Base-by-base conservation (phyloP, 2,888 invertebrate genomes). In the Timema cristinae region DNA sequence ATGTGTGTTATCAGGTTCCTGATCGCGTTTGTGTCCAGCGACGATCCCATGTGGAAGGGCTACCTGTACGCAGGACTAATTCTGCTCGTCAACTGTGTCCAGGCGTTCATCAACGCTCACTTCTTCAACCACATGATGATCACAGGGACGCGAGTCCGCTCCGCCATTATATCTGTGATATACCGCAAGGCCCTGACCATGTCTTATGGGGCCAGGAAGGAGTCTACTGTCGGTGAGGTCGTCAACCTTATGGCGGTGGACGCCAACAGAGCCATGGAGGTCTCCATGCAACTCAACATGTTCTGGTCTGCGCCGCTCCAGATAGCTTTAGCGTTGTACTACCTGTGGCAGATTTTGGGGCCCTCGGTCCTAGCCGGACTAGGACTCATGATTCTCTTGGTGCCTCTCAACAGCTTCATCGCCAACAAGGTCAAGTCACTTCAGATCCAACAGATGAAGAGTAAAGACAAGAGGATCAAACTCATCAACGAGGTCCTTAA, bases 401-500 rank as follows among this genome's bases (percentile, higher is more conserved):
- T 63, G 13, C 63, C 63, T 6, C 47, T 63, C 9, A 63, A 63
- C 47, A 63, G 63, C 47, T 63, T 48, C 63, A 63, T 63, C n/a
- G 63, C 63, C 16, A 63, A 47, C 47, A 63, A 63, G n/a, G 63
- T 63, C 9, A 63, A 94, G 80, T 89, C 88, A 0, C 83, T 93
- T 74, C 94, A 95, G 83, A 90, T 93, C 69, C 87, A 87, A 75
- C 96, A 96, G 82, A 96, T 97, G 95, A 93, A 94, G 79, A 91
- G 91, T 81, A 97, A 97, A 83, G 97, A 97, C 79, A 92, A 94
- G 79, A 86, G 97, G 77, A 94, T 97, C 0, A 96, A 96, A 79
- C 84, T 95, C 70, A 95, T 96, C 93, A 95, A 93, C 78, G 97
- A 97, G 85, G 90, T 96, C 75, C 86, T 97, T 71, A 94, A 91